Evolutionary conservation across 2,113 vertebrate genomes (phyloP).

Genomic region (Pelecanus crispus): DNA sequence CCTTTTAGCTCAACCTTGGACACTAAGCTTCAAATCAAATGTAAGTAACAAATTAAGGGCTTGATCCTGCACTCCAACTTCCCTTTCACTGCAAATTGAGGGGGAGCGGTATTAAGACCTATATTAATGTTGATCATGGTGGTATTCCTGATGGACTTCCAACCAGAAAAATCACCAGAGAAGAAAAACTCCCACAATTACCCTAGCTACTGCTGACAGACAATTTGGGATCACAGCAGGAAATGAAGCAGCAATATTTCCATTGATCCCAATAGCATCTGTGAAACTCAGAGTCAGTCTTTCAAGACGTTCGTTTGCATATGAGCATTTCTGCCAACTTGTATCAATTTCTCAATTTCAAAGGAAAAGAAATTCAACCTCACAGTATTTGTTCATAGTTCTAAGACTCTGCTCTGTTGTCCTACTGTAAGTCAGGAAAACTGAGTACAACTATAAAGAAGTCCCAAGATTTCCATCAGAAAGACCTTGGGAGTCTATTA

Average conservation of each 20-base stretch:
- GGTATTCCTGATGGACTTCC: background rate
- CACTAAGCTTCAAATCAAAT: background rate
- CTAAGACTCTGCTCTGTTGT: background rate
- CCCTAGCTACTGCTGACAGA: background rate
- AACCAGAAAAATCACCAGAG: background rate
- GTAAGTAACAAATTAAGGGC: constrained; percentile 1
- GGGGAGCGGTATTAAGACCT: background rate
- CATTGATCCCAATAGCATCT: background rate
- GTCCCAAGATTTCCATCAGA: background rate
- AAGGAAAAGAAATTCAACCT: background rate
- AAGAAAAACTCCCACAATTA: background rate
- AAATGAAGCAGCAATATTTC: background rate
- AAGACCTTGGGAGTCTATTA: background rate
- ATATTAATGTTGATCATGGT: background rate
- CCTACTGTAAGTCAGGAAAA: background rate
- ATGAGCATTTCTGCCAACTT: background rate
- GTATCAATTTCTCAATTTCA: background rate
- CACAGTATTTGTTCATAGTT: background rate
- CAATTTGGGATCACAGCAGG: background rate
- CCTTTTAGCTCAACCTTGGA: background rate
- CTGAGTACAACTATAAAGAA: background rate
- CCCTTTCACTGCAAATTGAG: background rate
- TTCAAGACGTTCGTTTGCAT: background rate
- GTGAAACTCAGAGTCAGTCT: background rate
- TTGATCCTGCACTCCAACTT: background rate